Evolutionary conservation across 2,797 vertebrate genomes (phyloP).

Genomic region (Mormyrus hasselquistii): DNA sequence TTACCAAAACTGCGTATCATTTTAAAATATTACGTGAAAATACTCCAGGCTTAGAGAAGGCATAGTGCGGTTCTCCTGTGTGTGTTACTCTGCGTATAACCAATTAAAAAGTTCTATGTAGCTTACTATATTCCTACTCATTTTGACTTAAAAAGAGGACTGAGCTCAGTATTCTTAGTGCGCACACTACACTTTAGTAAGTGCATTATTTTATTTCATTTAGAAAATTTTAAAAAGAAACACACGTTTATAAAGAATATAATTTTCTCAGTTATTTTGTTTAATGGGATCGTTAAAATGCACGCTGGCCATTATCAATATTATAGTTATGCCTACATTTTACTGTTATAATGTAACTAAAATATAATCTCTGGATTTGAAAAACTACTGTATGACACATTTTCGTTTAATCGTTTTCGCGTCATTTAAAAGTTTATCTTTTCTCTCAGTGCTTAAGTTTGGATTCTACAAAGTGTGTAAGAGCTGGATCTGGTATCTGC

Average conservation of each 20-base stretch:
- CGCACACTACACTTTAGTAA: neutral
- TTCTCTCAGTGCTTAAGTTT: neutral
- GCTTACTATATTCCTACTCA: neutral
- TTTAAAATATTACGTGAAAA: neutral
- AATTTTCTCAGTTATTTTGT: neutral
- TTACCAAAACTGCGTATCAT: neutral
- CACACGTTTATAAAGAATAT: neutral
- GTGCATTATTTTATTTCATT: neutral
- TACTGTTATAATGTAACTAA: neutral
- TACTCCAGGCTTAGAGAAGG: neutral
- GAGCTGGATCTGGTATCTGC: neutral
- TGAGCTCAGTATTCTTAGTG: neutral
- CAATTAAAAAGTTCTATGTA: neutral
- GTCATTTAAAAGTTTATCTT: neutral
- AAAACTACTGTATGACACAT: neutral
- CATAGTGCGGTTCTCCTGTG: neutral
- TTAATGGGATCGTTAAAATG: neutral
- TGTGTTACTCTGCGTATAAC: neutral
- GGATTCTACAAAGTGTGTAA: neutral
- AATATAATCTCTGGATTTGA: neutral
- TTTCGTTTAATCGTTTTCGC: neutral
- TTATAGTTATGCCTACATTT: neutral
- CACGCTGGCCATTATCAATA: neutral
- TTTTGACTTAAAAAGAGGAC: neutral
- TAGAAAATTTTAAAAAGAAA: neutral